phyloP scores from a whole-genome alignment of 2,113 vertebrate genomes.

The Hemiprocne comata region DNA sequence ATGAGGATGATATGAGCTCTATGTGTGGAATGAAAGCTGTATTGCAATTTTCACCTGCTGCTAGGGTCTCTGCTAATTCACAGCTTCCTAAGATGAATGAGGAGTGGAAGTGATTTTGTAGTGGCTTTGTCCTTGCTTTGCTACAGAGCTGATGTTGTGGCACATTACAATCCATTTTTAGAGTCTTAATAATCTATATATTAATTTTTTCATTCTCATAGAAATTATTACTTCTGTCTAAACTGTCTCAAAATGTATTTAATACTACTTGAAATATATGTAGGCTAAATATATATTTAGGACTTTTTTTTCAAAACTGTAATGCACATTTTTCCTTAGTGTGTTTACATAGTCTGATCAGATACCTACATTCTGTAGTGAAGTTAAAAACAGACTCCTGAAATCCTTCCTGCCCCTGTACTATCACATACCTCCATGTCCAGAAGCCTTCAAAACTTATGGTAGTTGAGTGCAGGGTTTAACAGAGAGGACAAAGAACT shows the following conservation, averaged over 20 bases:
- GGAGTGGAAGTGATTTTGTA: neutral
- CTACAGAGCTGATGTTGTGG: neutral
- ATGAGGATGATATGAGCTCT: neutral
- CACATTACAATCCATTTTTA: neutral
- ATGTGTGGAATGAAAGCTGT: neutral
- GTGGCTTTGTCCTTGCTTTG: neutral
- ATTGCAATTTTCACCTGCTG: slow-evolving; percentile 4
- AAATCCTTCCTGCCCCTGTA: neutral
- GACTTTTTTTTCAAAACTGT: neutral
- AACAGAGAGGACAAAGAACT: neutral
- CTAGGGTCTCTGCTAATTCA: slow-evolving; percentile 14
- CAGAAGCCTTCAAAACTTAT: neutral
- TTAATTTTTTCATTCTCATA: neutral
- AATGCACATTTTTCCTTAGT: neutral
- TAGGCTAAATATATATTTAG: neutral
- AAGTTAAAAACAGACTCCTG: neutral
- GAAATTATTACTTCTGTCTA: neutral
- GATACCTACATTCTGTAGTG: neutral
- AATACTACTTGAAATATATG: neutral
- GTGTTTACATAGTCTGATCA: neutral
- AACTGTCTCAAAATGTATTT: neutral
- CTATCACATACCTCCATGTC: neutral
- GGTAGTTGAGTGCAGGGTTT: neutral
- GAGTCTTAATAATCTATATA: neutral
- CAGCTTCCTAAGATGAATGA: neutral